phyloP scores from a whole-genome alignment of 2,888 invertebrate genomes.

The Vesta saturnalis region DNA sequence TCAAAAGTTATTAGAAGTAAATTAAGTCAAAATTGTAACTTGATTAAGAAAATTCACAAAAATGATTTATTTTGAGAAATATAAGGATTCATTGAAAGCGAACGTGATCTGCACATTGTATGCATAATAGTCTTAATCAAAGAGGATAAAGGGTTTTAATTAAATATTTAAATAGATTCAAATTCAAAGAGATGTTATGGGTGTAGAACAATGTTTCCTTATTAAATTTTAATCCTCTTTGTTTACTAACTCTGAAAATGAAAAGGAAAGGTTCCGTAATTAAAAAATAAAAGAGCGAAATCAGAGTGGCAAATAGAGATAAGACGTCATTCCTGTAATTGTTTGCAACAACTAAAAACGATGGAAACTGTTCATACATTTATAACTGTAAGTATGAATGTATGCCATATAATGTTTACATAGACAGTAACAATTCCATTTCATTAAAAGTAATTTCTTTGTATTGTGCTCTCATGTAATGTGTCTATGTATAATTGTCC shows the following conservation, averaged over 20 bases:
- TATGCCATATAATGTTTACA: too few relatives aligned
- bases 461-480: too few relatives aligned
- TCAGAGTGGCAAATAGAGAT: constrained; percentile 23
- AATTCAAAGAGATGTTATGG: constrained; percentile 39
- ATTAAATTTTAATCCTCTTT: constrained; percentile 39
- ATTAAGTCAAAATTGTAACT: constrained; percentile 4
- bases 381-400: too few relatives aligned
- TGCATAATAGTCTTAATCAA: constrained; percentile 38
- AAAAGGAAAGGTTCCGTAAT: constrained; percentile 35
- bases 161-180: constrained; percentile 40
- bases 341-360: too few relatives aligned
- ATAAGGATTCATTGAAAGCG: constrained; percentile 24
- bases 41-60: constrained; percentile 10
- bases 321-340: not conserved
- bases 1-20: too few relatives aligned
- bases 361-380: too few relatives aligned
- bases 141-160: constrained; percentile 39
- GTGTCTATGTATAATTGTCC: too few relatives aligned
- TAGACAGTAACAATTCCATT: too few relatives aligned
- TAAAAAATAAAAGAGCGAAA: constrained; percentile 27
- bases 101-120: constrained; percentile 34
- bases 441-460: too few relatives aligned
- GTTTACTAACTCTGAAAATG: constrained; percentile 34
- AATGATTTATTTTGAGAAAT: constrained; percentile 21
- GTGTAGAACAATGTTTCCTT: constrained; percentile 38